A percentile compares a stretch with the other conserved stretches of the same genome.
These are phyloP conservation scores for Alloscopus bannaensis DNA, from an alignment of 2,888 invertebrate genomes.

Conservation along the genomic window DNA sequence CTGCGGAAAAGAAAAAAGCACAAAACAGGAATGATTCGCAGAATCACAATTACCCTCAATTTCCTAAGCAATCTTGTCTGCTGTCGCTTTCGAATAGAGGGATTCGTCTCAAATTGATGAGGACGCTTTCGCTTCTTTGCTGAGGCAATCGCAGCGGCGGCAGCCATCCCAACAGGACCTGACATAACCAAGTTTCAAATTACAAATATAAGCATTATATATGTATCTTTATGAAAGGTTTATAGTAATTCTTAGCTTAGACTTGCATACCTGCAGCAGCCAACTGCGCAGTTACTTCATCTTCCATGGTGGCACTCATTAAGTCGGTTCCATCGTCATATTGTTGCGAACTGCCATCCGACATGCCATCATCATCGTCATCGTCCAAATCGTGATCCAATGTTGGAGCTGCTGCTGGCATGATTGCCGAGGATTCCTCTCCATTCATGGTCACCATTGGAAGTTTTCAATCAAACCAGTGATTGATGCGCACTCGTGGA, in stretches of 20 bases:
- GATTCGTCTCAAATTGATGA: constrained; percentile 97
- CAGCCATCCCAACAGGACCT: constrained; percentile 97
- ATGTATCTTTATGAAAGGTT: too few relatives aligned
- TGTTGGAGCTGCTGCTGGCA: constrained; percentile 65
- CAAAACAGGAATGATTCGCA: neutral
- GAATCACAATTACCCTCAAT: constrained; percentile 80
- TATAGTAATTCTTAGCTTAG: constrained; percentile 24
- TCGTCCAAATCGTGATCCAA: constrained; percentile 77
- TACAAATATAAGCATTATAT: too few relatives aligned
- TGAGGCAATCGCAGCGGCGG: constrained; percentile 96
- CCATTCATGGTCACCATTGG: constrained; percentile 73
- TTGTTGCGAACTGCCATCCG: constrained; percentile 81
- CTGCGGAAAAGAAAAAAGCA: neutral
- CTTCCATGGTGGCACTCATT: constrained; percentile 89
- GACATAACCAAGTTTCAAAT: constrained; percentile 61
- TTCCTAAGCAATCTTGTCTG: constrained; percentile 94
- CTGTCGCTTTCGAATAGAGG: constrained; percentile 95
- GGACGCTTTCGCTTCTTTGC: constrained; percentile 96
- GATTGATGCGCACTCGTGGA: too few relatives aligned
- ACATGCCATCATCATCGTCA: constrained; percentile 89
- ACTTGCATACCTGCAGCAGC: constrained; percentile 89
- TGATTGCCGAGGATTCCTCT: constrained; percentile 66
- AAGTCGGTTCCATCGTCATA: constrained; percentile 89
- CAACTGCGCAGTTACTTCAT: constrained; percentile 96
- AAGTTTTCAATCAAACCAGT: too few relatives aligned